A percentile compares a stretch with the other conserved stretches of the same genome.
phyloP scores from a whole-genome alignment of 2,888 invertebrate genomes.

The Callyntrura guangdongensis region DNA sequence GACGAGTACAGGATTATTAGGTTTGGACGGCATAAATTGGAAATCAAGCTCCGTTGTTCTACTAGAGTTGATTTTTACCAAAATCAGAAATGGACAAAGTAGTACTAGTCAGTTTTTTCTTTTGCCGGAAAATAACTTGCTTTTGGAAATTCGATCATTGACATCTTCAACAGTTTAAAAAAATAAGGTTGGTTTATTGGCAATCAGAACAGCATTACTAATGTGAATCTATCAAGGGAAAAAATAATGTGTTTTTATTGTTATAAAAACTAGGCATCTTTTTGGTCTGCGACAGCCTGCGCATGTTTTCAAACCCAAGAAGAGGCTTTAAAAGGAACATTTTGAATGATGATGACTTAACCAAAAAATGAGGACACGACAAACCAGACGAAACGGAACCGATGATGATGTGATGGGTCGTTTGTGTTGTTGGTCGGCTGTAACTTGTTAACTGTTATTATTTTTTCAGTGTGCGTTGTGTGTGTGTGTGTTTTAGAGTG shows the following conservation, averaged over 20 bases:
- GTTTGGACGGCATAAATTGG: too few relatives aligned
- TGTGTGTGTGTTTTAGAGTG: constrained; percentile 5
- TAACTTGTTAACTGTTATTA: constrained; percentile 71
- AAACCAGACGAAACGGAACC: constrained; percentile 75
- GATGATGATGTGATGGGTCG: constrained; percentile 56
- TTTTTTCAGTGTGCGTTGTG: too few relatives aligned
- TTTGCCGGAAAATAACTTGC: background rate
- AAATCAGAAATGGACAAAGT: background rate
- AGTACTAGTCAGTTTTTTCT: background rate
- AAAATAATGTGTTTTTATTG: constrained; percentile 46
- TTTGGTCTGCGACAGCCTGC: too few relatives aligned
- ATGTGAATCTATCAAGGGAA: constrained; percentile 26
- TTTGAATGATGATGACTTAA: constrained; percentile 67
- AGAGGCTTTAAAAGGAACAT: constrained; percentile 31
- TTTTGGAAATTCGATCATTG: constrained; percentile 58
- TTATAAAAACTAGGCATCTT: constrained; percentile 23
- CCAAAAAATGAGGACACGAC: constrained; percentile 66
- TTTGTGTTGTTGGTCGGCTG: constrained; percentile 65
- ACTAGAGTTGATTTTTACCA: background rate
- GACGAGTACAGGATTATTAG: too few relatives aligned
- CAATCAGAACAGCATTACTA: constrained; percentile 46
- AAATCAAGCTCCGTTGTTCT: too few relatives aligned
- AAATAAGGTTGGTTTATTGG: constrained; percentile 58
- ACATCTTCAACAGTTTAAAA: constrained; percentile 43
- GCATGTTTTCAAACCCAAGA: constrained; percentile 15